Evolutionary conservation across 2,888 invertebrate genomes (phyloP).

Genomic region (Biston betularia): DNA sequence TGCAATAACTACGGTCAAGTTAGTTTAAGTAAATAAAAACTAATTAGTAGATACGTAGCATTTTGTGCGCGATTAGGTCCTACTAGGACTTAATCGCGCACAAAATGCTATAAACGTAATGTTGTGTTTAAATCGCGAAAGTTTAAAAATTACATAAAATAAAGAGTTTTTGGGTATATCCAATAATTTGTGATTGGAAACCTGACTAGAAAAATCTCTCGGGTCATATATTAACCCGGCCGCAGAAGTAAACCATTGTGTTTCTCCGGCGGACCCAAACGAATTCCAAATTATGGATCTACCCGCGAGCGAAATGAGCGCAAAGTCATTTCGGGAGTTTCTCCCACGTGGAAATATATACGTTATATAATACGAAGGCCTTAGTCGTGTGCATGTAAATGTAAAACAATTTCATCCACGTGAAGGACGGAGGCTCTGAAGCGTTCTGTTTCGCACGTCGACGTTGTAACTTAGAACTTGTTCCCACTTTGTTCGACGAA

Average conservation of each 20-base stretch:
- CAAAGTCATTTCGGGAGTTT: constrained; percentile 52
- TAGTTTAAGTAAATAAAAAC: too few relatives aligned
- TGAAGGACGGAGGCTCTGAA: constrained; percentile 48
- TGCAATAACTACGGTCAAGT: too few relatives aligned
- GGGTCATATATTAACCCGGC: constrained; percentile 52
- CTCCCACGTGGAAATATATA: constrained; percentile 50
- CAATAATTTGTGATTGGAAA: constrained; percentile 5
- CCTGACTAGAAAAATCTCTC: constrained; percentile 15
- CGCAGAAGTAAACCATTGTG: constrained; percentile 48
- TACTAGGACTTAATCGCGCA: too few relatives aligned
- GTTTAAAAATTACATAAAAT: background rate
- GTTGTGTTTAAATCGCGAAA: too few relatives aligned
- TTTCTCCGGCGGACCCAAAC: constrained; percentile 53
- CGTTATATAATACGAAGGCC: constrained; percentile 50
- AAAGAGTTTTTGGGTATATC: background rate
- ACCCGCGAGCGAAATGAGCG: constrained; percentile 51
- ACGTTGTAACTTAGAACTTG: constrained; percentile 40
- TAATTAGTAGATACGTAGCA: too few relatives aligned
- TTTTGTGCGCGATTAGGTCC: too few relatives aligned
- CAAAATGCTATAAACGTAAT: too few relatives aligned
- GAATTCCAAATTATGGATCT: constrained; percentile 57
- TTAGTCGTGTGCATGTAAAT: constrained; percentile 67
- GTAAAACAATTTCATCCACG: constrained; percentile 65
- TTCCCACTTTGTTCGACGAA: constrained; percentile 31
- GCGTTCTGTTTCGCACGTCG: constrained; percentile 64